phyloP scores from a whole-genome alignment of 2,888 invertebrate genomes.

The Synergus umbraculus region DNA sequence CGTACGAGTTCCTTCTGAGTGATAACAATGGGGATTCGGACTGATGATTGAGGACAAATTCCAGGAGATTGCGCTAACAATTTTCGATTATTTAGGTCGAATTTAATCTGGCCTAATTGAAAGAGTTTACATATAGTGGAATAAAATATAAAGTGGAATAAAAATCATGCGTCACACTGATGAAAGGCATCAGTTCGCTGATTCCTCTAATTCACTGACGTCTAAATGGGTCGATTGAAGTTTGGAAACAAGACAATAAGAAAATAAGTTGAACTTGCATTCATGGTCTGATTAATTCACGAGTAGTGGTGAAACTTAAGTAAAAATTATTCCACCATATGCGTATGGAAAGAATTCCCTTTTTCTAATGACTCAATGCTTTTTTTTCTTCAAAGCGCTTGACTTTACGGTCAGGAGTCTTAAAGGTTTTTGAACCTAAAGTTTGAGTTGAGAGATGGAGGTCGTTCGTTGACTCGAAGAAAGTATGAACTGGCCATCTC shows the following conservation, averaged over 20 bases:
- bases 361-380: not conserved
- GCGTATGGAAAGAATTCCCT: too few species aligned
- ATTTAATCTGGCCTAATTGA: not conserved
- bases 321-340: not conserved
- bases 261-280: not conserved
- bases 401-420: not conserved
- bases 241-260: not conserved
- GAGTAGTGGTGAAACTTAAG: not conserved
- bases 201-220: not conserved
- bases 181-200: not conserved
- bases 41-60: not conserved
- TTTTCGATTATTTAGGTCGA: not conserved
- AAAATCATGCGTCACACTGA: not conserved
- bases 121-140: not conserved
- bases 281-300: not conserved
- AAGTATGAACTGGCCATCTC: not conserved
- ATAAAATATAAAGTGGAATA: not conserved
- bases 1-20: not conserved
- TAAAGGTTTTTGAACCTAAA: not conserved
- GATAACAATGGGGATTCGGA: constrained; percentile 7
- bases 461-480: constrained; percentile 19
- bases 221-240: not conserved
- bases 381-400: not conserved
- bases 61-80: not conserved
- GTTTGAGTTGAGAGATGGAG: not conserved